phyloP scores from a whole-genome alignment of 2,797 vertebrate species.

The Podarcis lilfordi region DNA sequence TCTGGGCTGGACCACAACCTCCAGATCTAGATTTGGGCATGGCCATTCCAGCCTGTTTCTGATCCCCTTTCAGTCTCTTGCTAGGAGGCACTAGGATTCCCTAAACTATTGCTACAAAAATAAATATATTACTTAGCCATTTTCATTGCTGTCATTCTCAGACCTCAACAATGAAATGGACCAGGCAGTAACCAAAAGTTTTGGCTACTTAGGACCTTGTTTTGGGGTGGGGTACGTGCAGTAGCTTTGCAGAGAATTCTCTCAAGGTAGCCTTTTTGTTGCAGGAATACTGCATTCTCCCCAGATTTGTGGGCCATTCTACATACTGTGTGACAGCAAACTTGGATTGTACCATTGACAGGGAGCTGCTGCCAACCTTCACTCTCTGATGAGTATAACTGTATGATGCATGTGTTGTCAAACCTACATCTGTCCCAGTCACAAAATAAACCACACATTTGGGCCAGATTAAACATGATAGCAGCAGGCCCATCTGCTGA shows the following conservation, averaged over 20 bases:
- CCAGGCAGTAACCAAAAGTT: no score
- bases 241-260: background rate
- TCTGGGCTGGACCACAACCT: no score
- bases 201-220: background rate
- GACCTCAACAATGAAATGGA: no score
- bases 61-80: no score
- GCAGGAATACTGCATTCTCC: background rate
- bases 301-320: background rate
- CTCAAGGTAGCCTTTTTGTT: background rate
- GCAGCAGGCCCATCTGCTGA: no score
- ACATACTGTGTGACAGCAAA: background rate
- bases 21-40: no score
- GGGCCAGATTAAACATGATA: background rate
- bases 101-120: no score
- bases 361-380: background rate
- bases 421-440: background rate
- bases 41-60: no score
- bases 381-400: background rate
- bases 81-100: no score
- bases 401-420: background rate
- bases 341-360: background rate
- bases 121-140: no score
- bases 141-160: no score
- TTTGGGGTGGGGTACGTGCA: background rate
- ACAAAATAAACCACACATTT: background rate